Evolutionary conservation across 1,140 invertebrate species (phyloP).

Genomic region (Acyrthosiphon pisum): DNA sequence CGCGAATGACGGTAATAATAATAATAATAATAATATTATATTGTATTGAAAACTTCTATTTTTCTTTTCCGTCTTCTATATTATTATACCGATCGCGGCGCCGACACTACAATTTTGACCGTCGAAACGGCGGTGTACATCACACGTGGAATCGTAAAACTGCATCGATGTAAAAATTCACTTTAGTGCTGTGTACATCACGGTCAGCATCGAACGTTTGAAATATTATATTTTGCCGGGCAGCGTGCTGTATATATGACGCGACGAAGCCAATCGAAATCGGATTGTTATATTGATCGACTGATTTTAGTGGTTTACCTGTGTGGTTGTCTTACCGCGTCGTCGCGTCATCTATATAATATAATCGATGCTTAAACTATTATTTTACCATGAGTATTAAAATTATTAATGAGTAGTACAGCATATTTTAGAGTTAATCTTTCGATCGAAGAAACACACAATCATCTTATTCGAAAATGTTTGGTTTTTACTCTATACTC

Average conservation of each 20-base stretch:
- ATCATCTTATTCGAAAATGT: not conserved
- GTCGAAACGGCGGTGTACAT: not conserved
- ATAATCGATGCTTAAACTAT: not conserved
- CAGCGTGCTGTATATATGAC: not conserved
- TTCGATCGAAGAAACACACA: not conserved
- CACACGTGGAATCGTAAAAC: not conserved
- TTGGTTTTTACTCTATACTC: not conserved
- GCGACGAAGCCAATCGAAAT: not conserved
- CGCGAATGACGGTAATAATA: not conserved
- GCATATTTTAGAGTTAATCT: too few species aligned
- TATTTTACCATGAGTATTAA: not conserved
- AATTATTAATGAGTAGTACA: too few species aligned
- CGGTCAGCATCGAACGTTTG: not conserved
- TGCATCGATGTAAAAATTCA: not conserved
- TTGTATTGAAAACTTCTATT: not conserved
- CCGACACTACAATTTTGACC: not conserved
- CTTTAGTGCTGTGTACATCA: not conserved
- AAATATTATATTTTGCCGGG: not conserved
- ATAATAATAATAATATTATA: too few species aligned
- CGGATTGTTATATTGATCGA: not conserved
- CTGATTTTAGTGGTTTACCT: not conserved
- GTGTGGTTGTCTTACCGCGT: not conserved
- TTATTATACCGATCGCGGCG: too few species aligned
- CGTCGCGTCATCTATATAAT: not conserved
- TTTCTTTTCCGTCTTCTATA: not conserved